These are phyloP conservation scores for Ctenosaura bakeri DNA, from an alignment of 2,797 vertebrate species.

Conservation along the genomic window DNA sequence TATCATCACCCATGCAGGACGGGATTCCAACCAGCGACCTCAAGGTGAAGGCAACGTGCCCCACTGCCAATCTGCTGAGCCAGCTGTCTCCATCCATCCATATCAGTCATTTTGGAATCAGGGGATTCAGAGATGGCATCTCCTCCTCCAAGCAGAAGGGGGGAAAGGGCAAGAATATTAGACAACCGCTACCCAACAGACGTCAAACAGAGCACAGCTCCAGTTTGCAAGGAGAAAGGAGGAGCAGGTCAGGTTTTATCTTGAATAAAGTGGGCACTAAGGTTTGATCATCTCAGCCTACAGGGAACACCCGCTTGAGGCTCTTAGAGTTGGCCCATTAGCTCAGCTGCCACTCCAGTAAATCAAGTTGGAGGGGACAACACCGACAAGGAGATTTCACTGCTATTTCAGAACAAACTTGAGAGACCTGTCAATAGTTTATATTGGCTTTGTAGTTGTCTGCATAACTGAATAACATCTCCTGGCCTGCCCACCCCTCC, in stretches of 20 bases:
- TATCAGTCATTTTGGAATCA: conserved; percentile 9
- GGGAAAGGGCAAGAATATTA: not conserved
- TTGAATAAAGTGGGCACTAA: not conserved
- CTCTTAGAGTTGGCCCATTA: not conserved
- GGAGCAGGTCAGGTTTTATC: not conserved
- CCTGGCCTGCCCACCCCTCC: no score
- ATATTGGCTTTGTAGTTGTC: no score
- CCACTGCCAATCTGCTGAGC: not conserved
- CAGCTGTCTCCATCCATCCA: conserved; percentile 16
- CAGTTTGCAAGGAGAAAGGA: not conserved
- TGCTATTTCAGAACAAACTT: no score
- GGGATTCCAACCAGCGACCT: not conserved
- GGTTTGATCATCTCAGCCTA: not conserved
- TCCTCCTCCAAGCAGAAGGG: not conserved
- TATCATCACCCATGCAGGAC: not conserved
- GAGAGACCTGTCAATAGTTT: no score
- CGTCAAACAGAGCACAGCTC: not conserved
- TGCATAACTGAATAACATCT: no score
- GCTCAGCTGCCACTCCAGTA: not conserved
- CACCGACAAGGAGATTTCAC: not conserved
- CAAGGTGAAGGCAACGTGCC: not conserved
- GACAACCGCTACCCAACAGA: not conserved
- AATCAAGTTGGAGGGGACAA: not conserved
- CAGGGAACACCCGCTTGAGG: not conserved
- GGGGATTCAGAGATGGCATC: not conserved